Evolutionary conservation across 2,888 invertebrate species (phyloP).

Genomic region (Homarus gammarus): DNA sequence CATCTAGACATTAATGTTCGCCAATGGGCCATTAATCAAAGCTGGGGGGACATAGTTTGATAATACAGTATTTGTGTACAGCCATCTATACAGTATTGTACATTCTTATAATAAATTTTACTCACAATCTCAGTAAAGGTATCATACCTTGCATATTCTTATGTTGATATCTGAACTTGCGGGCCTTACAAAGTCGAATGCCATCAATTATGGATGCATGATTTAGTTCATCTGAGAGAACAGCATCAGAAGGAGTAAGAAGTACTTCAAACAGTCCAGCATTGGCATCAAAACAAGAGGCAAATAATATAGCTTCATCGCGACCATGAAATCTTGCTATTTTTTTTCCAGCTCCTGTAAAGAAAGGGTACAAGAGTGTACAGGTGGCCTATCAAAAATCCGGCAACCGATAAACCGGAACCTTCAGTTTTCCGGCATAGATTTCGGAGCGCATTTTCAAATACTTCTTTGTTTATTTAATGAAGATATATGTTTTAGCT

Average conservation of each 20-base stretch:
- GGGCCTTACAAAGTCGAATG: slow-evolving; percentile 92
- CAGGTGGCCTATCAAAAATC: too few relatives aligned
- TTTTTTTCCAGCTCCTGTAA: slow-evolving; percentile 87
- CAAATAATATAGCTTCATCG: slow-evolving; percentile 92
- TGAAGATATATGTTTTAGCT: too few relatives aligned
- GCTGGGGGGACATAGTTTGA: too few relatives aligned
- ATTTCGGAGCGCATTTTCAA: too few relatives aligned
- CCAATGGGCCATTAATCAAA: too few relatives aligned
- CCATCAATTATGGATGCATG: slow-evolving; percentile 97
- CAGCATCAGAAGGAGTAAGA: slow-evolving; percentile 88
- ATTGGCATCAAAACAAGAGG: slow-evolving; percentile 95
- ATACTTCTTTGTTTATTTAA: too few relatives aligned
- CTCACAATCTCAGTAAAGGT: neutral
- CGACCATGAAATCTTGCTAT: slow-evolving; percentile 89
- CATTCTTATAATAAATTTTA: neutral
- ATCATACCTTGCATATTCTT: slow-evolving; percentile 85
- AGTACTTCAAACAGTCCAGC: slow-evolving; percentile 91
- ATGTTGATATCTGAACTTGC: slow-evolving; percentile 90
- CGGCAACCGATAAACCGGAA: too few relatives aligned
- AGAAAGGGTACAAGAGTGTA: too few relatives aligned
- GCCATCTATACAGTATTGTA: too few relatives aligned
- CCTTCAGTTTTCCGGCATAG: too few relatives aligned
- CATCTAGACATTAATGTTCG: too few relatives aligned
- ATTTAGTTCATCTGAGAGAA: slow-evolving; percentile 93
- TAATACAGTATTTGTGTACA: too few relatives aligned